Evolutionary conservation across 23 tunicate species (phyloP).

Genomic region (Halocynthia aurantium): DNA sequence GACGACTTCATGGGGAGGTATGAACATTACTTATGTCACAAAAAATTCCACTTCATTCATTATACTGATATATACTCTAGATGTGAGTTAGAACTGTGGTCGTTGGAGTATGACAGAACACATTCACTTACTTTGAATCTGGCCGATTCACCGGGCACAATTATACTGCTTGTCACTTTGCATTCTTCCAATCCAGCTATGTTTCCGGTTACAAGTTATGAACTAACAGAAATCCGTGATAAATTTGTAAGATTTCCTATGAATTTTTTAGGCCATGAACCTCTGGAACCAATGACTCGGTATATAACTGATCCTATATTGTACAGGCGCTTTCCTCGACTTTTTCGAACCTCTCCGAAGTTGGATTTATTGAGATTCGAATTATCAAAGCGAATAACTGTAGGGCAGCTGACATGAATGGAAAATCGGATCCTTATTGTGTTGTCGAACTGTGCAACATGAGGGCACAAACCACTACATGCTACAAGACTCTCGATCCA

Average conservation of each 20-base stretch:
- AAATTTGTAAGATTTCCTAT: slow-evolving; percentile 41
- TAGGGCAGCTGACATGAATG: slow-evolving; percentile 70
- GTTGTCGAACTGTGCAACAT: slow-evolving; percentile 84
- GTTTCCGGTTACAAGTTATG: slow-evolving; percentile 26
- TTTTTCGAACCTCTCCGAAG: slow-evolving; percentile 32
- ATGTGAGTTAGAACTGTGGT: slow-evolving; percentile 59
- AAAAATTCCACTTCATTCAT: background rate
- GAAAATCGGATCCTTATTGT: slow-evolving; percentile 94
- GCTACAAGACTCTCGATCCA: slow-evolving; percentile 88
- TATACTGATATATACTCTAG: slow-evolving; percentile 11
- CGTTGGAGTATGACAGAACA: slow-evolving; percentile 61
- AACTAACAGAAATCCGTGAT: slow-evolving; percentile 24
- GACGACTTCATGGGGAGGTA: slow-evolving; percentile 90
- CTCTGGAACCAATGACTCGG: no score
- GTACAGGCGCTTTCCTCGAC: slow-evolving; percentile 39
- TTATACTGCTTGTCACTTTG: slow-evolving; percentile 57
- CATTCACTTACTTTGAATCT: slow-evolving; percentile 47
- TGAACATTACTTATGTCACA: background rate
- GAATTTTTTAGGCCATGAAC: no score
- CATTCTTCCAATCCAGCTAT: slow-evolving; percentile 25
- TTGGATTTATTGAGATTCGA: slow-evolving; percentile 77
- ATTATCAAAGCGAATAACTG: slow-evolving; percentile 52
- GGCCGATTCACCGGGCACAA: slow-evolving; percentile 53
- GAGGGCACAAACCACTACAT: slow-evolving; percentile 80
- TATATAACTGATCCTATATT: no score